Conservation (phyloP, 2,113 vertebrate genomes). For the Sorex fumeus region DNA sequence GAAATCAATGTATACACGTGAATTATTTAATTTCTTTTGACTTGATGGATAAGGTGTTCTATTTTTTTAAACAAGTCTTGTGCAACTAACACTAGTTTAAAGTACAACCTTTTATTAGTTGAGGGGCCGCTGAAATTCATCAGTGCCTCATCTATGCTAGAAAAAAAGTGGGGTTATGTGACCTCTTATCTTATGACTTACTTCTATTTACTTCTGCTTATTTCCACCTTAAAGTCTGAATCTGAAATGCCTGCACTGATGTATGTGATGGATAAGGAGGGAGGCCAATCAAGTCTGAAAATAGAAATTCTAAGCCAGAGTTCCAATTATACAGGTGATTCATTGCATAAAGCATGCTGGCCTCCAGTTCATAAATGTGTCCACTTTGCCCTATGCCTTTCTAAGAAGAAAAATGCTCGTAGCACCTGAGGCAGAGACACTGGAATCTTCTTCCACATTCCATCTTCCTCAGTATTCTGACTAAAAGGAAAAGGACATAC, state of each 20-base stretch:
- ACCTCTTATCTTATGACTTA: constrained; percentile 16
- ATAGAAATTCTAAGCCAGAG: constrained; percentile 51
- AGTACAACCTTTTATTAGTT: neutral
- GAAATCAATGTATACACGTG: constrained; percentile 22
- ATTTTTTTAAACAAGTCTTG: neutral
- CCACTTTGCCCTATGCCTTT: no score
- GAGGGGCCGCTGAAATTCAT: neutral
- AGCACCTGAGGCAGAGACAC: neutral
- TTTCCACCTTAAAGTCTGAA: constrained; percentile 49
- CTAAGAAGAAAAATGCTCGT: neutral
- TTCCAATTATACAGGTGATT: neutral
- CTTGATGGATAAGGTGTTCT: neutral
- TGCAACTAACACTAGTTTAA: no score
- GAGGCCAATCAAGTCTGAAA: neutral
- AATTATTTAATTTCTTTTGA: neutral
- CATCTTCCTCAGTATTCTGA: neutral
- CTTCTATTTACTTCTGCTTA: neutral
- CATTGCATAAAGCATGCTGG: neutral
- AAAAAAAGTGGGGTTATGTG: neutral
- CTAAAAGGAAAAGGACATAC: neutral
- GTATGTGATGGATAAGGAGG: neutral
- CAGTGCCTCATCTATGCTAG: constrained; percentile 15
- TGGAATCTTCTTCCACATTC: neutral
- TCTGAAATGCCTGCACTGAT: constrained; percentile 68
- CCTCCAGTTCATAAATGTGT: neutral